Evolutionary conservation across 2,113 vertebrate species (phyloP).

Genomic region (Lichenostomus cassidix): DNA sequence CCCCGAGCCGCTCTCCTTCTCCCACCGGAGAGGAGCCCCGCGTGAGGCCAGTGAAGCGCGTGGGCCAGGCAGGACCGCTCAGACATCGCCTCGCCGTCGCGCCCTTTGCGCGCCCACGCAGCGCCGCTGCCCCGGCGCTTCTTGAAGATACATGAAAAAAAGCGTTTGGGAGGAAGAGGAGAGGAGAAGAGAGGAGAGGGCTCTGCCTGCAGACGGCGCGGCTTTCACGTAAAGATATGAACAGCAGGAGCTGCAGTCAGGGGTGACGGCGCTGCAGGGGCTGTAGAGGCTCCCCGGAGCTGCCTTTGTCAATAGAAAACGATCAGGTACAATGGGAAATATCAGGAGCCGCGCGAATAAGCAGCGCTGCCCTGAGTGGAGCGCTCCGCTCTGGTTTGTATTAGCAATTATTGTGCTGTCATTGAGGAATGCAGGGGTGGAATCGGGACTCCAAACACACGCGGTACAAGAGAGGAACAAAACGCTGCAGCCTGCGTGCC

Average conservation of each 20-base stretch:
- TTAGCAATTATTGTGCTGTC: constrained; percentile 1
- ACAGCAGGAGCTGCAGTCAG: background rate
- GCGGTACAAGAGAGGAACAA: background rate
- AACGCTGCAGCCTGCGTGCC: background rate
- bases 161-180: background rate
- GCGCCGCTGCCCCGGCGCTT: background rate
- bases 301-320: background rate
- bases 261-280: background rate
- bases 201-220: background rate
- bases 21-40: background rate
- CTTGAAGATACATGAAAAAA: background rate
- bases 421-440: constrained; percentile 9
- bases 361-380: background rate
- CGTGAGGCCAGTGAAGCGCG: background rate
- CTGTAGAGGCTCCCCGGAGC: background rate
- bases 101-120: background rate
- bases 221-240: background rate
- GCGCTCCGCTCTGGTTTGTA: constrained; percentile 17
- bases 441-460: background rate
- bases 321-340: background rate
- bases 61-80: background rate
- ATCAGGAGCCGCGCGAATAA: background rate
- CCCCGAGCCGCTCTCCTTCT: background rate
- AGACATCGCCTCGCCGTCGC: background rate
- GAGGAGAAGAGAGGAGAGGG: background rate